Percentiles rank a stretch among this genome's conserved stretches.
Conservation (phyloP, 2,888 invertebrate genomes). For the Ennomos erosarius region DNA sequence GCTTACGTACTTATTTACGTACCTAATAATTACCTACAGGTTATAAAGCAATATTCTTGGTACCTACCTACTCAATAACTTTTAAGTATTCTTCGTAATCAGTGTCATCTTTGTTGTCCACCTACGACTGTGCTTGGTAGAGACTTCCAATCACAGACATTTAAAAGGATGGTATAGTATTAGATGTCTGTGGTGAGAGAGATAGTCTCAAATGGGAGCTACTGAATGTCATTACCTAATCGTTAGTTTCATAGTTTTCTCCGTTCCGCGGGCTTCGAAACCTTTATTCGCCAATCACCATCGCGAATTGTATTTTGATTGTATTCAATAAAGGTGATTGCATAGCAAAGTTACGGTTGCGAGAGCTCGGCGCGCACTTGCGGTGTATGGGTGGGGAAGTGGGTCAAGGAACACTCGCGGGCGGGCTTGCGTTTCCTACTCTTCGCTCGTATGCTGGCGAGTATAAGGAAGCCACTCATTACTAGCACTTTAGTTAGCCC, state of each 20-base stretch:
- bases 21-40: too few relatives aligned
- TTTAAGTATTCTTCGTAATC: too few relatives aligned
- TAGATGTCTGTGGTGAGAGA: too few relatives aligned
- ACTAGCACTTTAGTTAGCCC: conserved; percentile 60
- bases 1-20: too few relatives aligned
- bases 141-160: too few relatives aligned
- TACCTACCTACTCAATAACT: too few relatives aligned
- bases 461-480: conserved; percentile 75
- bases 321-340: conserved; percentile 23
- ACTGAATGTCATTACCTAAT: not conserved
- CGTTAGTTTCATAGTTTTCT: not conserved
- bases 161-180: too few relatives aligned
- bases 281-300: conserved; percentile 17
- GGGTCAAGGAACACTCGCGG: conserved; percentile 77
- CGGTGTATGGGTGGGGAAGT: conserved; percentile 57
- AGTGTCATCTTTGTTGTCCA: too few relatives aligned
- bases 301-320: conserved; percentile 26
- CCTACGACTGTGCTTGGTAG: too few relatives aligned
- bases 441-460: conserved; percentile 45
- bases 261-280: not conserved
- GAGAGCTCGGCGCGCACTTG: conserved; percentile 53
- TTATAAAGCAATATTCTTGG: too few relatives aligned
- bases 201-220: too few relatives aligned
- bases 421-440: conserved; percentile 74
- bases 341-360: conserved; percentile 43